Evolutionary conservation across 2,113 vertebrate genomes (phyloP), one percentile per base, ranked within the genome.

Genomic region (Entomyzon cyanotis): DNA sequence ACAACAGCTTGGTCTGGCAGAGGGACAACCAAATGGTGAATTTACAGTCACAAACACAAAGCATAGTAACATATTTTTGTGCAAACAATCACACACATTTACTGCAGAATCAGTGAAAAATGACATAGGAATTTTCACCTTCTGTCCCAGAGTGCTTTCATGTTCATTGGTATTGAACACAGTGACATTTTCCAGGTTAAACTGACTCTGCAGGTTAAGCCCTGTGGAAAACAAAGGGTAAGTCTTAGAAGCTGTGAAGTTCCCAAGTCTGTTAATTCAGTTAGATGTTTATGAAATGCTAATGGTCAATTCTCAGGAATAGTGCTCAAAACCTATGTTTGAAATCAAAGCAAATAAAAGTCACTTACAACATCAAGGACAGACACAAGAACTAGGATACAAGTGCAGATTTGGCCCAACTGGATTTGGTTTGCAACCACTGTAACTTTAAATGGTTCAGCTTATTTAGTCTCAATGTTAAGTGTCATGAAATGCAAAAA

Each of bases 121-220:
- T 0, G 0, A 73, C 33, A 75, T 1, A 56, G 24, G 15, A 74
- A 82, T 49, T 73, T 74, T 98, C 85, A 99, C 99, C 99, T 99
- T 99, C 94, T 99, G 99, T 93, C 99, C 99, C 9, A 99, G 95
- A 19, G 99, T 99, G 95, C 99, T 99, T 90, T 99, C 99, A 64
- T 99, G 99, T 76, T 99, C 99, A 94, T 99, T 99, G 91, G 99
- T 99, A 97, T 99, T 99, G 97, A 99, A 99, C 80, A 99, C 99
- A 6, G 99, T 99, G 92, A 99, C 95, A 88, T 99, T 99, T 95
- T 99, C 99, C 94, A 99, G 96, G 97, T 99, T 99, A 97, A 99
- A 99, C 46, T 99, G 99, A 96, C 99, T 99, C 97, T 99, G 99
- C 67, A 99, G 98, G 92, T 99, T 99, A 81, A 99, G 98, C 55